Evolutionary conservation across 2,797 vertebrate species (phyloP), one percentile per base, ranked within the genome.

Genomic region (Poecilia picta): DNA sequence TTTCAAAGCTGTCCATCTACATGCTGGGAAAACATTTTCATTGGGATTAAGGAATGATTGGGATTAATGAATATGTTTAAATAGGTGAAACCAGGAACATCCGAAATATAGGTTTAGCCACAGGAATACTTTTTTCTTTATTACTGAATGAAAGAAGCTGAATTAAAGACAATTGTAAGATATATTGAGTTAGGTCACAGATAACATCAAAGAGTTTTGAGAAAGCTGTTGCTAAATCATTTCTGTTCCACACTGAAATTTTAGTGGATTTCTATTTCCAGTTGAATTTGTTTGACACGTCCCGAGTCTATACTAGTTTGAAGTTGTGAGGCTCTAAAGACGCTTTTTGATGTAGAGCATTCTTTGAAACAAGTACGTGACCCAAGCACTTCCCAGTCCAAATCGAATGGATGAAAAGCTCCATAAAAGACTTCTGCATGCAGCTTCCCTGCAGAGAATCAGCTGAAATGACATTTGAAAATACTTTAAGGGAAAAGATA

Each of bases 381-480:
- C 81, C 78, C 81, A 81, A 82, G 81, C 81, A 53, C 82, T 74
- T 49, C 81, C 76, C 76, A 81, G 64, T 86, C 83, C 77, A 90
- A 89, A 87, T 87, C 73, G 84, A 85, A 87, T 81, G 79, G 73
- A 83, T 83, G 79, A 81, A 89, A 86, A 87, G 59, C 72, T 51
- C 25, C 78, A 85, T 88, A 71, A 87, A 85, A 89, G 57, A 83
- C 75, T 81, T 88, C 76, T 87, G 80, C 80, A 53, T 81, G 75
- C 39, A 83, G 75, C 68, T 78, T 78, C 78, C 75, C 79, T 71
- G 82, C 83, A 86, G 85, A 74, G 81, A 83, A 80, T 85, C 75
- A 13, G 74, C 84, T 91, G 79, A 90, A 90, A 91, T 84, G 76
- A 66, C 87, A 88, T 83, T 87, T 86, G 78, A 79, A 90, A 83